These are phyloP conservation scores for Lissonota sp. DNA, from an alignment of 2,888 invertebrate genomes.

Conservation along the genomic window DNA sequence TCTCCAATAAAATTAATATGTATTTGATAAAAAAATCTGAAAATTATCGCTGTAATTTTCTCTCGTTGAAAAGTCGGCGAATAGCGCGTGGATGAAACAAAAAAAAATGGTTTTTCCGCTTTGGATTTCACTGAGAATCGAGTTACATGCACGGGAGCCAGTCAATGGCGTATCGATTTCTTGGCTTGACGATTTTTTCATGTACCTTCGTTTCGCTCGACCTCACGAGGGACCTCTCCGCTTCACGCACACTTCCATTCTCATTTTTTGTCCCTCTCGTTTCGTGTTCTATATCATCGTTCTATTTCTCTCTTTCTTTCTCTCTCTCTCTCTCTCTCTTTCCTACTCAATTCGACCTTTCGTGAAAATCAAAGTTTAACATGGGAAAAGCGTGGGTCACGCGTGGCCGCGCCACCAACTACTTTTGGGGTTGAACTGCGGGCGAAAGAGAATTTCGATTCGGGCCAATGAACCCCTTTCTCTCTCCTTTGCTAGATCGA, in stretches of 20 bases:
- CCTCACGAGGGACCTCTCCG: slow-evolving; percentile 6
- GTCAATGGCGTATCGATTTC: slow-evolving; percentile 37
- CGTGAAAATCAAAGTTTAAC: slow-evolving; percentile 56
- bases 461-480: slow-evolving; percentile 44
- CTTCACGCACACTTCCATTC: no score
- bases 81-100: no score
- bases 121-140: no score
- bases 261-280: no score
- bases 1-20: no score
- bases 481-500: slow-evolving; percentile 22
- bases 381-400: slow-evolving; percentile 22
- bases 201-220: slow-evolving; percentile 10
- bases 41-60: no score
- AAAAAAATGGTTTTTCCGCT: no score
- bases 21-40: no score
- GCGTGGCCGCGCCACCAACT: slow-evolving; percentile 30
- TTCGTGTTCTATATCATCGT: background rate
- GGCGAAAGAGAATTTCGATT: slow-evolving; percentile 52
- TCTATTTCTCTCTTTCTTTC: slow-evolving; percentile 5
- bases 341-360: background rate
- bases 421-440: slow-evolving; percentile 20
- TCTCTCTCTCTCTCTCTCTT: slow-evolving; percentile 1
- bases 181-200: background rate
- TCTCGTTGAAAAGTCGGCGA: no score
- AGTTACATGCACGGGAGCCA: background rate